A percentile compares a stretch with the other conserved stretches of the same genome.
Conservation (phyloP, 2,797 vertebrate genomes). For the Chloroceryle inda region DNA sequence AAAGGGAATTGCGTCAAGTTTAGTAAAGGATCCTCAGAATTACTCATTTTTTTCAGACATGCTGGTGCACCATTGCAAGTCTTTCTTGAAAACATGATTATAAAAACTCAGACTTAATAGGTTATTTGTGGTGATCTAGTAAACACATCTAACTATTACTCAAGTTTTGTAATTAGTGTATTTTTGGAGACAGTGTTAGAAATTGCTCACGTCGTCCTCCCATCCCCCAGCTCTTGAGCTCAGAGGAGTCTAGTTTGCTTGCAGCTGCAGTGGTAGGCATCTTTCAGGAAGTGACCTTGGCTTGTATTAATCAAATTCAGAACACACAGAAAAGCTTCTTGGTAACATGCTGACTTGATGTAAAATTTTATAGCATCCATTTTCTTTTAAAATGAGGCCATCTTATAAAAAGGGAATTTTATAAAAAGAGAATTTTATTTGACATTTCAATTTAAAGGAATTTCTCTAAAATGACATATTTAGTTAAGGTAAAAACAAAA, state of each 20-base stretch:
- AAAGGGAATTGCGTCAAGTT: background rate
- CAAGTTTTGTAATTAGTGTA: background rate
- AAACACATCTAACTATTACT: background rate
- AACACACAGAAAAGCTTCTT: conserved; percentile 81
- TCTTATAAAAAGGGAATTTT: conserved; percentile 67
- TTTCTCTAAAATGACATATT: conserved; percentile 32
- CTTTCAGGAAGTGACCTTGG: conserved; percentile 86
- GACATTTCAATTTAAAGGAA: conserved; percentile 27
- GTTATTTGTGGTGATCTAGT: background rate
- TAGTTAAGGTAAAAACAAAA: conserved; percentile 42
- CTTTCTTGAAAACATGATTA: background rate
- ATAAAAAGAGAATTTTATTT: conserved; percentile 53
- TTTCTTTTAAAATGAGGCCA: conserved; percentile 78
- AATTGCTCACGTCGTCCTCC: conserved; percentile 54
- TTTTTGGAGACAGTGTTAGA: conserved; percentile 55
- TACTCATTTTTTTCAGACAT: background rate
- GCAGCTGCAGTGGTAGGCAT: conserved; percentile 82
- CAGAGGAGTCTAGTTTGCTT: conserved; percentile 67
- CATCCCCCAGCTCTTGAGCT: conserved; percentile 69
- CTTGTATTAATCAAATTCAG: conserved; percentile 85
- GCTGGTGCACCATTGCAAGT: background rate
- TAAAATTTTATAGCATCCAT: conserved; percentile 81
- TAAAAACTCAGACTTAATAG: background rate
- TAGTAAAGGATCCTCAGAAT: background rate
- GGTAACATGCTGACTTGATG: conserved; percentile 82